Evolutionary conservation across 2,797 vertebrate species (phyloP).

Genomic region (Helarctos malayanus): DNA sequence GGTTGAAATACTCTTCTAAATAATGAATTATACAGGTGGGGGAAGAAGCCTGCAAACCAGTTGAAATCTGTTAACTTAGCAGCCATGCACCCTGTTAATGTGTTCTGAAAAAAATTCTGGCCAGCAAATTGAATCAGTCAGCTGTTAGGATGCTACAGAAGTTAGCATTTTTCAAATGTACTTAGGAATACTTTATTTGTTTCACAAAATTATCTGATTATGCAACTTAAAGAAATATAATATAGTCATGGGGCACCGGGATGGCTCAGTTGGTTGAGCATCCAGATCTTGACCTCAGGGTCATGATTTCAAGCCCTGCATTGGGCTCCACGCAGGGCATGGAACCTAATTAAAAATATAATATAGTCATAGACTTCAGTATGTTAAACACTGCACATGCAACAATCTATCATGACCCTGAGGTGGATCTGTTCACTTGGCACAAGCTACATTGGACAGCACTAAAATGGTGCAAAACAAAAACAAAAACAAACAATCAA

Average conservation of each 20-base stretch:
- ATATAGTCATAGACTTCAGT: neutral
- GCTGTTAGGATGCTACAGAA: neutral
- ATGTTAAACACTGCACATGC: neutral
- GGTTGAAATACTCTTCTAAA: neutral
- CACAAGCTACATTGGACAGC: neutral
- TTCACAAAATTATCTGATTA: neutral
- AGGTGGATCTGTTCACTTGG: constrained; percentile 12
- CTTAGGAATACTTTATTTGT: neutral
- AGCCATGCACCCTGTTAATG: neutral
- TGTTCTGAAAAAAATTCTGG: neutral
- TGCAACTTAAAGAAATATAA: neutral
- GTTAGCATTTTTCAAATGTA: neutral
- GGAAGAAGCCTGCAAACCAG: neutral
- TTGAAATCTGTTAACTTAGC: neutral
- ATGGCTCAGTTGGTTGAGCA: no score
- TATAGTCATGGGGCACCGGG: neutral
- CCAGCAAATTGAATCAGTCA: neutral
- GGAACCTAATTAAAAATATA: no score
- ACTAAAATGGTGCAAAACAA: neutral
- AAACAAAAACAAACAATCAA: no score
- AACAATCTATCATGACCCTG: neutral
- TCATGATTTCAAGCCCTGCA: no score
- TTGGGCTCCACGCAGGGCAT: no score
- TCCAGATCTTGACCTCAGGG: no score
- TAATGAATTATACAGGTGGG: neutral